Evolutionary conservation across 2,888 invertebrate genomes (phyloP), one percentile per base, ranked within the genome.

Genomic region (Agrotis exclamationis): DNA sequence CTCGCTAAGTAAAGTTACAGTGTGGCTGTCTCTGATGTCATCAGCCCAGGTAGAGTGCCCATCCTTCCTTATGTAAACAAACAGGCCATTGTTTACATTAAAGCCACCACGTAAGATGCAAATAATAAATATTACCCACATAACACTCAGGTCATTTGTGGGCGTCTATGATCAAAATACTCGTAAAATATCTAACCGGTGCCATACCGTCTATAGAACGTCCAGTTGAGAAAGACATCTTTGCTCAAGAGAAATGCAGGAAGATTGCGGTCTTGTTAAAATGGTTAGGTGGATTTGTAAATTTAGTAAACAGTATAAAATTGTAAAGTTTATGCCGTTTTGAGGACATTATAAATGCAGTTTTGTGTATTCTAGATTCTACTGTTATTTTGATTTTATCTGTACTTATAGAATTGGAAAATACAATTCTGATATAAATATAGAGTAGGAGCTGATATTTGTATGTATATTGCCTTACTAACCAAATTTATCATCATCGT

Each of bases 191-290:
- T n/a, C n/a, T n/a, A 33, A 65, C 58, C 63, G 85, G 82, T 79
- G 85, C 85, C 86, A 76, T 75, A 82, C 74, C 74, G 84, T 85
- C 85, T 85, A 76, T 82, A 72, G 51, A 60, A 22, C 47, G 72
- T 47, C 83, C 81, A 85, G 48, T 51, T 18, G 7, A 33, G 6
- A 18, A 48, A 74, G 79, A 77, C 14, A 81, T 60, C 45, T 60
- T 18, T 6, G 48, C 22, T 39, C 7, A 5, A 50, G 51, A 63
- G n/a, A 63, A 59, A 18, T 16, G 4, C 33, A 14, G 1, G 0
- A 28, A 18, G 6, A 22, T 22, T 39, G 44, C 53, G 74, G 18
- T 68, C 64, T 56, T 18, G 7, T 13, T 65, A 67, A 14, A 33
- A 33, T 79, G 66, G 85, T 53, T 45, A n/a, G 1, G 0, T 28